These are phyloP conservation scores for Rhinogobius similis DNA, from an alignment of 2,113 vertebrate species.

Conservation along the genomic window DNA sequence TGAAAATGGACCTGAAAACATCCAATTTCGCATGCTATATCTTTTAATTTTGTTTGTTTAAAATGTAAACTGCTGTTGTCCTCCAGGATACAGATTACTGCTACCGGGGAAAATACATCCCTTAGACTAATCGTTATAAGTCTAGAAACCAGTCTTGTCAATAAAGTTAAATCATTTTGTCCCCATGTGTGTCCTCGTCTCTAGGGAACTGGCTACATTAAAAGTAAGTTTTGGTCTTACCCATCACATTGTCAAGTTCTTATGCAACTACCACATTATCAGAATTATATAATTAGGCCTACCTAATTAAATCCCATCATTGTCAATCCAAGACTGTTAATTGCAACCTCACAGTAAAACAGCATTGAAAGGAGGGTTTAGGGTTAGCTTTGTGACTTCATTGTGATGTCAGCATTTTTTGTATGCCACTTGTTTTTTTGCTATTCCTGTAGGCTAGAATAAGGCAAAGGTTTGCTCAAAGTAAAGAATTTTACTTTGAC, in stretches of 20 bases:
- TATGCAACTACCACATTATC: slow-evolving; percentile 43
- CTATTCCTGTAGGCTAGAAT: neutral
- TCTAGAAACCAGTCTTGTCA: neutral
- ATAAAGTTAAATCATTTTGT: neutral
- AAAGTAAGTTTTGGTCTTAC: slow-evolving; percentile 22
- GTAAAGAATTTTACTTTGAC: neutral
- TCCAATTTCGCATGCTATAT: neutral
- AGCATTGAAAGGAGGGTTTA: slow-evolving; percentile 7
- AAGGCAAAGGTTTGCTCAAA: neutral
- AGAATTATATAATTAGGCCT: slow-evolving; percentile 52
- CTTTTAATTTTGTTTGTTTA: no score
- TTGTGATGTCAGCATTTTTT: neutral
- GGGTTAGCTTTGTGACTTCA: neutral
- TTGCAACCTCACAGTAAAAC: slow-evolving; percentile 3
- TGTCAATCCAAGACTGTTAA: slow-evolving; percentile 1
- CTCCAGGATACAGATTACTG: neutral
- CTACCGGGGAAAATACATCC: neutral
- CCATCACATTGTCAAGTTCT: slow-evolving; percentile 13
- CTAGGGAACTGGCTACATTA: slow-evolving; percentile 13
- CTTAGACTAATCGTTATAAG: no score
- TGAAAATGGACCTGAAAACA: neutral
- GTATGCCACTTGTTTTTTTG: neutral
- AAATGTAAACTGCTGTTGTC: no score
- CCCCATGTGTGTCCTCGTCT: slow-evolving; percentile 23
- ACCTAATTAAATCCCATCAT: slow-evolving; percentile 20